These are phyloP conservation scores for Phymorhynchus buccinoides DNA, from an alignment of 1,140 invertebrate species.

Conservation along the genomic window DNA sequence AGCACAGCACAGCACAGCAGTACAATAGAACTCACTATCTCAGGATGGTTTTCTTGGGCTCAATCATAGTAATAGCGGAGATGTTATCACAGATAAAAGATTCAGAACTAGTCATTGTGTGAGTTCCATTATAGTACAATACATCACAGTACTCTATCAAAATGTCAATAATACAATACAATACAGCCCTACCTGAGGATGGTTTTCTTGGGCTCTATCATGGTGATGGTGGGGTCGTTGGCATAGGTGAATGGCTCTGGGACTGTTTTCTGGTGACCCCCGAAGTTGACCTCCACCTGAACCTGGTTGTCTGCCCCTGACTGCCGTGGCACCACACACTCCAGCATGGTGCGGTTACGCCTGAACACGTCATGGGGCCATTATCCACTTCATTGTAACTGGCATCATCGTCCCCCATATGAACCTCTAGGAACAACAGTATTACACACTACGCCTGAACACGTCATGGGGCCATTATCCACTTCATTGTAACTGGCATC, in stretches of 20 bases:
- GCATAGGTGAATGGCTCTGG: conserved; percentile 56
- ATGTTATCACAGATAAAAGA: conserved; percentile 59
- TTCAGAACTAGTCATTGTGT: conserved; percentile 24
- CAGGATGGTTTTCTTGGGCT: conserved; percentile 61
- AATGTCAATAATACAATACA: background rate
- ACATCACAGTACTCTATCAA: background rate
- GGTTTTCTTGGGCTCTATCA: conserved; percentile 61
- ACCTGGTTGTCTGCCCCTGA: conserved; percentile 45
- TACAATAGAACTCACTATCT: conserved; percentile 50
- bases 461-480: no score
- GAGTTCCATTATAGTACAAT: background rate
- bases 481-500: no score
- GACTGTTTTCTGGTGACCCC: conserved; percentile 56
- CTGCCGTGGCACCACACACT: conserved; percentile 58
- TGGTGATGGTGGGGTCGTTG: conserved; percentile 61
- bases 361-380: conserved; percentile 50
- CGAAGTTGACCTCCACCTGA: conserved; percentile 64
- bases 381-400: no score
- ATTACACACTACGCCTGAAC: no score
- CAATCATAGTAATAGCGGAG: conserved; percentile 59
- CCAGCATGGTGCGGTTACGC: conserved; percentile 53
- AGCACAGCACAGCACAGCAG: background rate
- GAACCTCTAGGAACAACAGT: no score
- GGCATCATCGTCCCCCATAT: no score
- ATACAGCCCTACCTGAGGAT: conserved; percentile 59